phyloP scores from a whole-genome alignment of 2,888 invertebrate species.

The Isoperla grammatica region DNA sequence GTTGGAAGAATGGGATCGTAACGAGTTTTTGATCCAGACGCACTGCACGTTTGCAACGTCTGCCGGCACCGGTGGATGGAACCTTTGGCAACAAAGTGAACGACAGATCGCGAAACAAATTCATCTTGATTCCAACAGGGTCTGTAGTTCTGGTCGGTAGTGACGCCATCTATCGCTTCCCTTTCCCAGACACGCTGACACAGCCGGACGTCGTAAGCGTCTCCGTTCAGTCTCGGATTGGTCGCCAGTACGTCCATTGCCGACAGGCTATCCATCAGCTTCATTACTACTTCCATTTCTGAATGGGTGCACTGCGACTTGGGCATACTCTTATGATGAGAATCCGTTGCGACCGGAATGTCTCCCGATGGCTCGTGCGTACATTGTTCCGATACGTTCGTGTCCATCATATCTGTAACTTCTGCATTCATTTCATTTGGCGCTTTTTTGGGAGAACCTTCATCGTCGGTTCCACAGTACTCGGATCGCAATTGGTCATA shows the following conservation, averaged over 20 bases:
- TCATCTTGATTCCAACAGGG: neutral
- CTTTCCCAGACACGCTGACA: conserved; percentile 20
- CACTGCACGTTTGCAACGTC: neutral
- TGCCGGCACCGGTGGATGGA: neutral
- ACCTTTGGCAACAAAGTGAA: neutral
- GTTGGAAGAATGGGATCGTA: neutral
- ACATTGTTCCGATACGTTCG: no score
- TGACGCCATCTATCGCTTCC: conserved; percentile 16
- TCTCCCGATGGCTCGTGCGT: no score
- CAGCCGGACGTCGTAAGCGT: conserved; percentile 5
- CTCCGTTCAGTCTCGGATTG: neutral
- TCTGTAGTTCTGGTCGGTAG: neutral
- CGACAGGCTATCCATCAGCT: conserved; percentile 23
- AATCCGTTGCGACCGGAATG: no score
- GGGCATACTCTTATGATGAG: no score
- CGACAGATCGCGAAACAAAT: neutral
- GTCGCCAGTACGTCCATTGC: conserved; percentile 6
- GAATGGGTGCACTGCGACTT: neutral
- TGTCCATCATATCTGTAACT: no score
- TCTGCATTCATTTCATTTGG: no score
- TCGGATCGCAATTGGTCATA: no score
- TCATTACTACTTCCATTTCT: conserved; percentile 15
- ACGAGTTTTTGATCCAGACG: neutral
- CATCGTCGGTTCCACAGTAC: no score
- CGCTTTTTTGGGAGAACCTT: no score